Conservation (phyloP, 1,140 invertebrate genomes). For the Pollicipes pollicipes region DNA sequence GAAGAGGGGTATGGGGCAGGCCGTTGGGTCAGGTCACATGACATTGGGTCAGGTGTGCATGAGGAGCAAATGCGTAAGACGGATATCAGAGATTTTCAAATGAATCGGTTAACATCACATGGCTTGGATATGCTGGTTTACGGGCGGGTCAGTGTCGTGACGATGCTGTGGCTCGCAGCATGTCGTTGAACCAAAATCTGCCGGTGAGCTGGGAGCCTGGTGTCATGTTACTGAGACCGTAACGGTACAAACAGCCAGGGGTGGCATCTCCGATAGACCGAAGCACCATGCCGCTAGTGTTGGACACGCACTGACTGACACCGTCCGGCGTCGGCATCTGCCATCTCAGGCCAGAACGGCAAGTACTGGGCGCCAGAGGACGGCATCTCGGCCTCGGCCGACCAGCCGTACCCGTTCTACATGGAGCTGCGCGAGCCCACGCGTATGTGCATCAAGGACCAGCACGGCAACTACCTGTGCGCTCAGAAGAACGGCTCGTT, state of each 20-base stretch:
- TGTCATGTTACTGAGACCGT: too few relatives aligned
- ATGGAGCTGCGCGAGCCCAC: constrained; percentile 82
- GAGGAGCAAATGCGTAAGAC: too few relatives aligned
- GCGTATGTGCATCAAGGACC: constrained; percentile 65
- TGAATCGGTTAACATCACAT: constrained; percentile 4
- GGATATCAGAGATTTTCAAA: background rate
- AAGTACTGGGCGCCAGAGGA: constrained; percentile 86
- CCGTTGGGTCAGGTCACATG: too few relatives aligned
- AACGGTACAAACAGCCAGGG: background rate
- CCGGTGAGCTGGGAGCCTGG: background rate
- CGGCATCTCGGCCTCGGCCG: constrained; percentile 65
- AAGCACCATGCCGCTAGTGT: background rate
- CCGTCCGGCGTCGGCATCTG: too few relatives aligned
- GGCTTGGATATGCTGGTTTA: background rate
- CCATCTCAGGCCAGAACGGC: constrained; percentile 57
- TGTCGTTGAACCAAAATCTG: background rate
- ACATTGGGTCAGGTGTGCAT: too few relatives aligned
- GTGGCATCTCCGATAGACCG: background rate
- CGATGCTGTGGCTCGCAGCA: background rate
- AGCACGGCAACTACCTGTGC: constrained; percentile 57
- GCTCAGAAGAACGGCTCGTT: constrained; percentile 89
- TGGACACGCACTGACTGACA: constrained; percentile 9
- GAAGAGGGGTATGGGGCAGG: too few relatives aligned
- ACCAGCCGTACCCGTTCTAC: constrained; percentile 70
- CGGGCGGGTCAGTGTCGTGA: background rate